These are phyloP conservation scores for Potamilus streckersoni DNA, from an alignment of 1,140 invertebrate species.

Conservation along the genomic window DNA sequence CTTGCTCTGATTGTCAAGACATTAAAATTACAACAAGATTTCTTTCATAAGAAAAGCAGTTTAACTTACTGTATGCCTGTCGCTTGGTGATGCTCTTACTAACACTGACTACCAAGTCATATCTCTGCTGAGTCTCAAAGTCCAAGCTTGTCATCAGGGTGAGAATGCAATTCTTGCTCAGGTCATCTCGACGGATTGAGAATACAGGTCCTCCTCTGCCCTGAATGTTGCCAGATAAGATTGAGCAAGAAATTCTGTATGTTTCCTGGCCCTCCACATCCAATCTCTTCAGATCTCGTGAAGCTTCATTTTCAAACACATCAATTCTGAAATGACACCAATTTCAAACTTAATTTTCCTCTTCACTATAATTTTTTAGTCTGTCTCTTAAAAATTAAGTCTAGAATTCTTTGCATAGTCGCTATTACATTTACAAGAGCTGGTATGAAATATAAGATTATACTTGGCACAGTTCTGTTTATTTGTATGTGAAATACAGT, in stretches of 20 bases:
- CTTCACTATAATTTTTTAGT: background rate
- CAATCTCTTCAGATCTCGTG: background rate
- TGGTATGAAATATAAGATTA: background rate
- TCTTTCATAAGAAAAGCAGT: background rate
- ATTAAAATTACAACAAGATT: background rate
- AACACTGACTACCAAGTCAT: slow-evolving; percentile 8
- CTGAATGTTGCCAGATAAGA: slow-evolving; percentile 16
- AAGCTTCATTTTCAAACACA: slow-evolving; percentile 3
- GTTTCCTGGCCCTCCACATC: slow-evolving; percentile 23
- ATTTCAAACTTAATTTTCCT: background rate
- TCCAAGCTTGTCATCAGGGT: slow-evolving; percentile 8
- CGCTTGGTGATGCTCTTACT: slow-evolving; percentile 4
- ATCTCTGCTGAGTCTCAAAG: slow-evolving; percentile 16
- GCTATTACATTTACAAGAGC: background rate
- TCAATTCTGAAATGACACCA: slow-evolving; percentile 9
- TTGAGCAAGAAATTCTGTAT: slow-evolving; percentile 4
- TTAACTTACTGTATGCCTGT: slow-evolving; percentile 7
- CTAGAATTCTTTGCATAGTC: background rate
- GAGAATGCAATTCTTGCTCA: slow-evolving; percentile 16
- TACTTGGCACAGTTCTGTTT: background rate
- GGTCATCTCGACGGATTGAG: slow-evolving; percentile 7
- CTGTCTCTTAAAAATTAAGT: background rate
- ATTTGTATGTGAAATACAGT: background rate
- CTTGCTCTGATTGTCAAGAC: background rate
- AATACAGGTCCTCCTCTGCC: slow-evolving; percentile 4